A percentile compares a stretch with the other conserved stretches of the same genome.
phyloP scores from a whole-genome alignment of 2,113 vertebrate species.

The Pachypanchax playfairii region DNA sequence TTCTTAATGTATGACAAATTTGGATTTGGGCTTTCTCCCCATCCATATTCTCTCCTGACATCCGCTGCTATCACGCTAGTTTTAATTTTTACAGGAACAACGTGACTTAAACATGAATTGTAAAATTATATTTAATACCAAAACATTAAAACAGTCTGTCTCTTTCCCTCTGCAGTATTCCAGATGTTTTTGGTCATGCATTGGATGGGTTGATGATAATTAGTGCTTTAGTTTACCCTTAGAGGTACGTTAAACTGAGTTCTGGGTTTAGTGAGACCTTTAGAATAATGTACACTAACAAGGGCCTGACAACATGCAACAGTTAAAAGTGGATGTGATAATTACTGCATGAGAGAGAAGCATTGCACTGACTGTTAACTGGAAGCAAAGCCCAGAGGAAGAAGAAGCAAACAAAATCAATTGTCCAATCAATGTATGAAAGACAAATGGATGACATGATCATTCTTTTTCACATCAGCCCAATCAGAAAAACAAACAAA shows the following conservation, averaged over 20 bases:
- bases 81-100: no score
- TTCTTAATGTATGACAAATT: no score
- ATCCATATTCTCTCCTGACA: no score
- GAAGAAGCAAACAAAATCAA: not conserved
- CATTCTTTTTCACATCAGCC: no score
- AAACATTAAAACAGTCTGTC: no score
- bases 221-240: not conserved
- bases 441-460: not conserved
- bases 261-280: not conserved
- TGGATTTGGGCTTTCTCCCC: no score
- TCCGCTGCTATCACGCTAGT: no score
- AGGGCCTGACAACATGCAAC: not conserved
- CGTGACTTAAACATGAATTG: no score
- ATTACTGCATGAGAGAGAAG: not conserved
- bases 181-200: slow-evolving; percentile 4
- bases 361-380: not conserved
- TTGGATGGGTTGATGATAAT: slow-evolving; percentile 6
- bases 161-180: not conserved
- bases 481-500: no score
- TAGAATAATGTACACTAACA: slow-evolving; percentile 9
- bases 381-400: not conserved
- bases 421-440: not conserved
- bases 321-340: not conserved
- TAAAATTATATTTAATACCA: no score
- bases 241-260: not conserved